Conservation (phyloP, 2,113 vertebrate species). For the Xenotilapia leptura region DNA sequence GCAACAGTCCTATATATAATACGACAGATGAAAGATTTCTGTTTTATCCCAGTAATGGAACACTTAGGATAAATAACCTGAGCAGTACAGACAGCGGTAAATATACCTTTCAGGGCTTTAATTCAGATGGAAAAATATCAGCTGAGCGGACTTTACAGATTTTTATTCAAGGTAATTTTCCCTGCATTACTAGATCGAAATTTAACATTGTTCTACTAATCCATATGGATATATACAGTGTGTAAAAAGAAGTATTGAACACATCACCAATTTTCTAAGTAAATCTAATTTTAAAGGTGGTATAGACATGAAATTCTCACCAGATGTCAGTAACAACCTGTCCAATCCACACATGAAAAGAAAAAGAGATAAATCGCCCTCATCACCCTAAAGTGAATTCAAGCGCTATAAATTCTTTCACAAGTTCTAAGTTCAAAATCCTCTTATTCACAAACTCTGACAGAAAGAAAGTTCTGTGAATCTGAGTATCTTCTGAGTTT, state of each 20-base stretch:
- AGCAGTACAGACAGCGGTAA: no score
- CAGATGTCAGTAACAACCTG: neutral
- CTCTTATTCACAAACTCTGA: neutral
- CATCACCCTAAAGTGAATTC: neutral
- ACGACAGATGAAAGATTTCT: rapidly evolving
- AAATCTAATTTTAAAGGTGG: rapidly evolving
- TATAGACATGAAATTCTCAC: neutral
- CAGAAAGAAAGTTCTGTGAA: neutral
- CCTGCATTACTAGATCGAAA: no score
- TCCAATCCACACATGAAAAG: neutral
- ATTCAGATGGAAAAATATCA: rapidly evolving
- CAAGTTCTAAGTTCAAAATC: neutral
- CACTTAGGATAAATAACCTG: no score
- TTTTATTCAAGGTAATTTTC: neutral
- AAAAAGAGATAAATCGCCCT: neutral
- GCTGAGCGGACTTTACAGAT: neutral
- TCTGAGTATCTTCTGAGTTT: neutral
- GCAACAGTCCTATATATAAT: rapidly evolving
- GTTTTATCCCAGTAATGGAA: no score
- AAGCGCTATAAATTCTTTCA: neutral
- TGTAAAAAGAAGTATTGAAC: neutral
- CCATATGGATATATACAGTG: rapidly evolving
- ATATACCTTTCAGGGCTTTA: rapidly evolving
- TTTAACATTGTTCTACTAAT: rapidly evolving
- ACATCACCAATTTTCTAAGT: rapidly evolving